Conservation (phyloP, 2,888 invertebrate species). For the Lochmaea capreae region DNA sequence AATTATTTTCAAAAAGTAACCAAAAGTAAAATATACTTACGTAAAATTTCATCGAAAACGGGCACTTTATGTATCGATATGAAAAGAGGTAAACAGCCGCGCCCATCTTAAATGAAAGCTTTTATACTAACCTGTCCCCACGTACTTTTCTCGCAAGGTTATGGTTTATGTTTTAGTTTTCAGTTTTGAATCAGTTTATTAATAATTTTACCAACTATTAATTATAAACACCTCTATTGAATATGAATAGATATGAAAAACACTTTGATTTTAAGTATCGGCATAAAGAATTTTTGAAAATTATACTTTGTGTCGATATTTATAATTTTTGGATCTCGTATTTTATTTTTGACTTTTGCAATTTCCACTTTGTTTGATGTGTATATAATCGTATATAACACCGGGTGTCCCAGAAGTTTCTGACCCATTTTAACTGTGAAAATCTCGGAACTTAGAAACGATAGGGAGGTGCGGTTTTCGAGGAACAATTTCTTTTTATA, state of each 20-base stretch:
- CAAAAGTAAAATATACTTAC: slow-evolving; percentile 53
- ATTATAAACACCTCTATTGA: neutral
- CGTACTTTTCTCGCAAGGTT: slow-evolving; percentile 55
- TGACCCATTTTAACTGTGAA: too few species aligned
- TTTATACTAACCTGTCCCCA: slow-evolving; percentile 59
- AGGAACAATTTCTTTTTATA: too few species aligned
- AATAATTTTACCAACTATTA: neutral
- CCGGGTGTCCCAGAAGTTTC: too few species aligned
- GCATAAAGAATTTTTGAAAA: too few species aligned
- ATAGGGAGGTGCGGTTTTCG: too few species aligned
- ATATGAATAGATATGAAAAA: neutral
- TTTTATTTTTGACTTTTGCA: too few species aligned
- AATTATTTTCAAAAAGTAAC: slow-evolving; percentile 33
- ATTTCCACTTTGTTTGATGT: too few species aligned
- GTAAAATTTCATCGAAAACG: slow-evolving; percentile 53
- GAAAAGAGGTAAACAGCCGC: slow-evolving; percentile 58
- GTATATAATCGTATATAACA: too few species aligned
- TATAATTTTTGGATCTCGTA: too few species aligned
- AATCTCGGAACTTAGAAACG: too few species aligned
- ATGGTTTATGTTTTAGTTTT: slow-evolving; percentile 34
- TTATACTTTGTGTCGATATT: too few species aligned
- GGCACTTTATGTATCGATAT: slow-evolving; percentile 46
- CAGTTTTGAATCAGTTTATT: slow-evolving; percentile 4
- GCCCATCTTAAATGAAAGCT: slow-evolving; percentile 53
- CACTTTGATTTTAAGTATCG: neutral